phyloP scores from a whole-genome alignment of 2,113 vertebrate genomes.

The Naja naja region DNA sequence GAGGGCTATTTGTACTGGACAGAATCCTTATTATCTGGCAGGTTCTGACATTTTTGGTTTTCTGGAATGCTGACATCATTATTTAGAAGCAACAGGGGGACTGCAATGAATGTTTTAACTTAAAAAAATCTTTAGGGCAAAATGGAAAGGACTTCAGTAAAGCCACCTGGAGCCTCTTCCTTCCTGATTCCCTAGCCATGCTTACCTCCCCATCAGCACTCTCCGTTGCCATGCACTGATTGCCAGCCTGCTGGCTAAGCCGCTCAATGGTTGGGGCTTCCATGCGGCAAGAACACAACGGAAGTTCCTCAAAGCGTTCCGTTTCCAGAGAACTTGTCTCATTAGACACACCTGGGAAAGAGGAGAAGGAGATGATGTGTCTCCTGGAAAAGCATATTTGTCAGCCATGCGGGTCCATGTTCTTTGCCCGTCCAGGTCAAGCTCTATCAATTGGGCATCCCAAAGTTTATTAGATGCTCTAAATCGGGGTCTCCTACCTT shows the following conservation, averaged over 20 bases:
- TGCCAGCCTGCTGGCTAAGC: constrained; percentile 71
- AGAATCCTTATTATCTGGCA: not conserved
- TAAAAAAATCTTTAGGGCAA: not conserved
- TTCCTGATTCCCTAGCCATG: not conserved
- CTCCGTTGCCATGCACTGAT: constrained; percentile 89
- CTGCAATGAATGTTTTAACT: not conserved
- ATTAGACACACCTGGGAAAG: constrained; percentile 68
- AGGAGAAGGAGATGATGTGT: not conserved
- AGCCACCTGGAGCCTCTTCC: not conserved
- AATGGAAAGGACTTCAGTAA: not conserved
- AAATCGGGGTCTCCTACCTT: not conserved
- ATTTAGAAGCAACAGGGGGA: not conserved
- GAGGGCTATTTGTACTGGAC: not conserved
- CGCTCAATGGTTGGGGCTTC: constrained; percentile 87
- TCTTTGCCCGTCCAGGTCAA: not conserved
- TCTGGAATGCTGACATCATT: too few relatives aligned
- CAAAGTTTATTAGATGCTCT: not conserved
- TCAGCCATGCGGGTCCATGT: not conserved
- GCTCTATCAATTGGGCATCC: not conserved
- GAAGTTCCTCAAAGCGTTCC: constrained; percentile 85
- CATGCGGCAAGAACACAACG: constrained; percentile 92
- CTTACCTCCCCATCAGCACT: constrained; percentile 87
- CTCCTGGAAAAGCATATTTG: not conserved
- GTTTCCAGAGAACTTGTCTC: constrained; percentile 85
- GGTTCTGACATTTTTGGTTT: too few relatives aligned